Base-by-base conservation (phyloP, 64 coral and sea anemone genomes). In the Orbicella faveolata region DNA sequence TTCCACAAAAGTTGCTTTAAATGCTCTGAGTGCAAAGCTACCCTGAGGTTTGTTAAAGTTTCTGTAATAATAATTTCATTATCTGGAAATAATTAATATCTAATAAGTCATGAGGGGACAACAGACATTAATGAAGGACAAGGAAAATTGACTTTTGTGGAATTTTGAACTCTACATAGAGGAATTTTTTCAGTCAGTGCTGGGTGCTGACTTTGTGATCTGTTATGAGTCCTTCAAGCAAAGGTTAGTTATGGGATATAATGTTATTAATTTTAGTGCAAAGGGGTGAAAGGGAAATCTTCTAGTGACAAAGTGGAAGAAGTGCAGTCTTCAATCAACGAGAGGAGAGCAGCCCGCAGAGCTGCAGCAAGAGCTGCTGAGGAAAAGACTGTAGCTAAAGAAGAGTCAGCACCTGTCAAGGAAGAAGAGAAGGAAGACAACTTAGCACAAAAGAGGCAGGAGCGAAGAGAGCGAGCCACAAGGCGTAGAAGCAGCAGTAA, bases 1-100 rank as follows among this genome's bases (percentile, higher is more conserved):
- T 98, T 92, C 77, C 96, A 98, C 52, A 98, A 89, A 33, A 84
- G 73, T 8, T 98, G 96, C 63, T 98, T 98, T 41, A 98, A 98
- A 78, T 98, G 96, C 39, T 70, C 88, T 19, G 91, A 98, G 65
- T 98, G 96, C 79, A 93, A 93, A n/a, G 73, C 85, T 18, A 98
- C 96, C 34, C 79, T 98, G 14, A 95, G 96, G 96, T 95, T 63
- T 19, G 91, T 94, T 44, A 34, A 14, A 15, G 19, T n/a, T 79
- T 73, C 6, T 74, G 19, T 34, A 33, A 8, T 34, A 77, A 23
- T 61, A 36, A 18, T 89, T 57, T 7, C 72, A 48, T 63, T 34
- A 21, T 48, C 44, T 48, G 44, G 52, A 57, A 12, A 26, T 59
- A 59, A 59, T 59, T 14, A 59, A 15, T 59, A 59, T 59, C 11